Conservation (phyloP, 1,140 invertebrate species). For the Panulirus ornatus region DNA sequence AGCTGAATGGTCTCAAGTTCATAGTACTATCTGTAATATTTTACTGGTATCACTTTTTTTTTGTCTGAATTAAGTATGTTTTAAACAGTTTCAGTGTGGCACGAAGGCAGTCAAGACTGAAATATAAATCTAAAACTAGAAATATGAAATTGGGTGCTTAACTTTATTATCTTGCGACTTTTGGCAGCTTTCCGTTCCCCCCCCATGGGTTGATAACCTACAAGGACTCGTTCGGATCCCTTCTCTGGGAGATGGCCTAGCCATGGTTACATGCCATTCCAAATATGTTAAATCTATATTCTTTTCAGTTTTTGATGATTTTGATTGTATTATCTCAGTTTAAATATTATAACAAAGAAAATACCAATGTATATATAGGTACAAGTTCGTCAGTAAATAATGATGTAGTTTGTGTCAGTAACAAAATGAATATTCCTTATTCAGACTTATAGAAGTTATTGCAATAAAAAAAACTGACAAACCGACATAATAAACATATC, state of each 20-base stretch:
- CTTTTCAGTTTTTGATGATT: neutral
- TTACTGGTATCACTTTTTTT: too few relatives aligned
- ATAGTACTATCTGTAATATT: too few relatives aligned
- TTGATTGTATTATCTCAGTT: neutral
- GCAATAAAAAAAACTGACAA: too few relatives aligned
- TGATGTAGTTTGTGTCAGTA: neutral
- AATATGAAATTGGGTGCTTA: neutral
- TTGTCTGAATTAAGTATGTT: slow-evolving; percentile 14
- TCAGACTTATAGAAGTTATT: too few relatives aligned
- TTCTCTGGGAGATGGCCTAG: neutral
- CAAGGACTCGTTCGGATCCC: slow-evolving; percentile 36
- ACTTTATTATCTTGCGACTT: neutral
- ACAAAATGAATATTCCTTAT: neutral
- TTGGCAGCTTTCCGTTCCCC: slow-evolving; percentile 35
- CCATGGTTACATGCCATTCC: neutral
- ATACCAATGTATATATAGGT: neutral
- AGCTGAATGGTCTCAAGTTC: slow-evolving; percentile 10
- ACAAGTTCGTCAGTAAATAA: neutral
- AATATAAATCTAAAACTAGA: neutral
- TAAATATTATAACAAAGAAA: neutral
- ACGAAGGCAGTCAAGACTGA: too few relatives aligned
- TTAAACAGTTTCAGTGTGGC: neutral
- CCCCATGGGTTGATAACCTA: slow-evolving; percentile 67
- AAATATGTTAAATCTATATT: neutral
- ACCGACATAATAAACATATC: too few relatives aligned